Evolutionary conservation across 2,888 invertebrate genomes (phyloP), one percentile per base, ranked within the genome.

Genomic region (Dusona sp.): DNA sequence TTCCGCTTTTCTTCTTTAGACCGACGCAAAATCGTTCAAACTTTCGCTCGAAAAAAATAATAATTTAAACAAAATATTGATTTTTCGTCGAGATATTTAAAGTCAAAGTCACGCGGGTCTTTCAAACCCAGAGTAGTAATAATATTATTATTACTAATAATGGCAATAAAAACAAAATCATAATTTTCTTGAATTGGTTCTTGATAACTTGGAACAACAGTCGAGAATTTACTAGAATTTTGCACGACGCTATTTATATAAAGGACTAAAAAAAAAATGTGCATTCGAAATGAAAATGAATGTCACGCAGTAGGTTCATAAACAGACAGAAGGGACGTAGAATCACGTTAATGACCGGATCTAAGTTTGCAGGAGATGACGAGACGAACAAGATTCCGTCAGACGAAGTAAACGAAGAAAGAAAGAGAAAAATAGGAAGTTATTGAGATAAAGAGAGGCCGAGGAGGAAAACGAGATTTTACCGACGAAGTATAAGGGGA

Each of bases 301-400:
- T 72, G 70, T 70, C 75, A 80, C 64, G 67, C 51, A 1, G 45
- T n/a, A n/a, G 2, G 38, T 33, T 33, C 45, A 22, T 19, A 51
- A 57, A 45, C 29, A 45, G 13, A 51, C 25, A 64, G 68, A 38
- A 11, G n/a, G 36, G 48, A 38, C 25, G 36, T 38, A 79, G 68
- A 9, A 88, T 83, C 88, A 85, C 90, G 83, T 91, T 92, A 92
- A 92, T 91, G 92, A 92, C 90, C 88, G 90, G 79, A 91, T 91
- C 91, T 91, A 91, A 91, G 90, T 91, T 91, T 91, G 90, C 91
- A 87, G 86, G 86, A 89, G 90, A 89, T 88, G 90, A 88, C 87
- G 89, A 88, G 87, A 89, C 86, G 79, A 68, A 87, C 57, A 83
- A 38, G 16, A 38, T n/a, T 7, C 77, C 29, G 2, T 33, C 36